Percentiles rank a stretch among this genome's conserved stretches.
Evolutionary conservation across 2,797 vertebrate genomes (phyloP).

Genomic region (Hybognathus amarus): DNA sequence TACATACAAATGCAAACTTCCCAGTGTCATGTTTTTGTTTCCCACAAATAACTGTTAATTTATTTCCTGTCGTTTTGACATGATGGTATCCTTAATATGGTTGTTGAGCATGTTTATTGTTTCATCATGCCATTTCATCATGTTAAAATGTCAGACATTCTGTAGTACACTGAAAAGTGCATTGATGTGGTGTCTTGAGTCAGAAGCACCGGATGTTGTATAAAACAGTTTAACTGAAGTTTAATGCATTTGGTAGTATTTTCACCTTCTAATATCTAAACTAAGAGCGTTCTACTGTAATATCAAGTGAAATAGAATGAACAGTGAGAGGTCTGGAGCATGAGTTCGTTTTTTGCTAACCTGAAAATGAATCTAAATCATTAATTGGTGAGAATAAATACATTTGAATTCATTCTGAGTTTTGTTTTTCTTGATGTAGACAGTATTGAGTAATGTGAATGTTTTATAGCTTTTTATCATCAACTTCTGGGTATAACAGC

Average conservation of each 20-base stretch:
- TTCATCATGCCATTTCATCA: not conserved
- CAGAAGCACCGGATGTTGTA: not conserved
- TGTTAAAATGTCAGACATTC: not conserved
- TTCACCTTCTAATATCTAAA: constrained; percentile 27
- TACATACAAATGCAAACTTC: not conserved
- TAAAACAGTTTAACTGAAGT: not conserved
- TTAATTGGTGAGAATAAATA: constrained; percentile 61
- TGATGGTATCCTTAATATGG: not conserved
- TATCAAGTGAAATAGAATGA: constrained; percentile 6
- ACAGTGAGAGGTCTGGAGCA: not conserved
- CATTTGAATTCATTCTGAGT: constrained; percentile 19
- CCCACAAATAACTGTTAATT: not conserved
- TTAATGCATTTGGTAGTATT: constrained; percentile 44
- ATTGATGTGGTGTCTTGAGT: constrained; percentile 44
- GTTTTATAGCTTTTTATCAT: not conserved
- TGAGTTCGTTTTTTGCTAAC: not conserved
- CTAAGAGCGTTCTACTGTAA: constrained; percentile 15
- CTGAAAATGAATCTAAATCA: constrained; percentile 23
- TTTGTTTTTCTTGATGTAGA: not conserved
- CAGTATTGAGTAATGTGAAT: not conserved
- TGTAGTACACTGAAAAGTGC: not conserved
- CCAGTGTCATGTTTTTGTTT: not conserved
- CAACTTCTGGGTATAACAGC: not conserved
- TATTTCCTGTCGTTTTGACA: not conserved
- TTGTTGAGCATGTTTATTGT: not conserved